These are phyloP conservation scores for Hesperia comma DNA, from an alignment of 2,888 invertebrate species.

Conservation along the genomic window DNA sequence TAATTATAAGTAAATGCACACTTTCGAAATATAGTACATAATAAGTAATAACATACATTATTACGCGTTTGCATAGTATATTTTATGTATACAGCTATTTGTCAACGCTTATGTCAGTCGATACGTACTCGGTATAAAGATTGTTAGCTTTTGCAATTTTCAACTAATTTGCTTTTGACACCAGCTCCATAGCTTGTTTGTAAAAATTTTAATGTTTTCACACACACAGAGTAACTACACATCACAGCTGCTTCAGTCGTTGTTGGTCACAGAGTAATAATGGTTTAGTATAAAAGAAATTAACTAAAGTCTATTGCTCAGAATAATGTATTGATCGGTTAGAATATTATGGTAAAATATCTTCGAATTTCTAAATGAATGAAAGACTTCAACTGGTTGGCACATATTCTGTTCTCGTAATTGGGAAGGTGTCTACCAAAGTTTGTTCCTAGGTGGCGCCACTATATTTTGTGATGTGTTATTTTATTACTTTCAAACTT, in stretches of 20 bases:
- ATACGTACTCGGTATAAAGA: slow-evolving; percentile 31
- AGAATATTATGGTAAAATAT: too few relatives aligned
- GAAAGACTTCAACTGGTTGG: too few relatives aligned
- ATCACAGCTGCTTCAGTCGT: neutral
- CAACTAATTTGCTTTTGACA: slow-evolving; percentile 67
- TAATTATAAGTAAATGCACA: neutral
- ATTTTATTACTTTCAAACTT: too few relatives aligned
- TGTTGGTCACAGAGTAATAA: slow-evolving; percentile 1
- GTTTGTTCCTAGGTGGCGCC: too few relatives aligned
- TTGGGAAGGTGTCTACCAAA: too few relatives aligned
- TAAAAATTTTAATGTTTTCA: neutral
- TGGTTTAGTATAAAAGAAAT: neutral
- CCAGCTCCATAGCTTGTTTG: slow-evolving; percentile 50
- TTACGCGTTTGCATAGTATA: slow-evolving; percentile 41
- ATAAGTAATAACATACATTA: slow-evolving; percentile 28
- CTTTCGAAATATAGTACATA: slow-evolving; percentile 3
- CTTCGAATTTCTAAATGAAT: too few relatives aligned
- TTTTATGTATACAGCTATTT: slow-evolving; percentile 46
- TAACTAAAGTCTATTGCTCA: too few relatives aligned
- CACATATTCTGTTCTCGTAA: too few relatives aligned
- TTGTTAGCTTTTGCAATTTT: slow-evolving; percentile 68
- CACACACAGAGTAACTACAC: neutral
- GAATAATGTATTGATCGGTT: too few relatives aligned
- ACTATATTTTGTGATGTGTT: too few relatives aligned
- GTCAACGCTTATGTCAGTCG: slow-evolving; percentile 44